phyloP scores from a whole-genome alignment of 2,797 vertebrate species.

The Pangasius macronema region DNA sequence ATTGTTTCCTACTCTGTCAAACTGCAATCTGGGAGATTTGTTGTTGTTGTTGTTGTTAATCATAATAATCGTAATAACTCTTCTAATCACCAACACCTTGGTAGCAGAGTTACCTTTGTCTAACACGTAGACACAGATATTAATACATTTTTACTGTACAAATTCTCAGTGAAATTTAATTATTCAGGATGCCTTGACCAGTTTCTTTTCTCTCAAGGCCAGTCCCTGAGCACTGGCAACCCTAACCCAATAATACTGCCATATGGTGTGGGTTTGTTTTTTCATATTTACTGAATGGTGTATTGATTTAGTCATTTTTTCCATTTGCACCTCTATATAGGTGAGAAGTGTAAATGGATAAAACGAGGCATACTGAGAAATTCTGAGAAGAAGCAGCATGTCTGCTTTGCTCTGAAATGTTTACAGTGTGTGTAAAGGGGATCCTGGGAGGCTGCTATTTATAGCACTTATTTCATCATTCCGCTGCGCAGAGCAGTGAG shows the following conservation, averaged over 20 bases:
- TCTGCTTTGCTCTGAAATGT: constrained; percentile 65
- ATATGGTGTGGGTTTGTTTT: not conserved
- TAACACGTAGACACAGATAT: not conserved
- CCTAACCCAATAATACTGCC: not conserved
- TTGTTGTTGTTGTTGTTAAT: not conserved
- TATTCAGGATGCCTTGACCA: not conserved
- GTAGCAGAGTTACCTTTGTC: not conserved
- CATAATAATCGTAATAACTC: not conserved
- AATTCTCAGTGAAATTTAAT: not conserved
- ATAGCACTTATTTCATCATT: constrained; percentile 80
- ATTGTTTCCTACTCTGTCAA: not conserved
- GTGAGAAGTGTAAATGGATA: constrained; percentile 8
- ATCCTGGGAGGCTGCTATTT: constrained; percentile 81
- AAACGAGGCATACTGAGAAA: constrained; percentile 2
- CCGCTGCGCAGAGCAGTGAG: constrained; percentile 66
- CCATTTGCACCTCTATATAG: not conserved
- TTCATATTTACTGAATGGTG: not conserved
- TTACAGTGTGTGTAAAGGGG: constrained; percentile 75
- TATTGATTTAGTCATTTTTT: not conserved
- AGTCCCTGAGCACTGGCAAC: not conserved
- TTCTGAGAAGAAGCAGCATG: constrained; percentile 39
- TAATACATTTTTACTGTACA: not conserved
- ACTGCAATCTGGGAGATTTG: not conserved
- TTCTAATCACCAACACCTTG: not conserved
- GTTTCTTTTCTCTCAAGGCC: not conserved